Evolutionary conservation across 2,888 invertebrate species (phyloP).

Genomic region (Aromia moschata): DNA sequence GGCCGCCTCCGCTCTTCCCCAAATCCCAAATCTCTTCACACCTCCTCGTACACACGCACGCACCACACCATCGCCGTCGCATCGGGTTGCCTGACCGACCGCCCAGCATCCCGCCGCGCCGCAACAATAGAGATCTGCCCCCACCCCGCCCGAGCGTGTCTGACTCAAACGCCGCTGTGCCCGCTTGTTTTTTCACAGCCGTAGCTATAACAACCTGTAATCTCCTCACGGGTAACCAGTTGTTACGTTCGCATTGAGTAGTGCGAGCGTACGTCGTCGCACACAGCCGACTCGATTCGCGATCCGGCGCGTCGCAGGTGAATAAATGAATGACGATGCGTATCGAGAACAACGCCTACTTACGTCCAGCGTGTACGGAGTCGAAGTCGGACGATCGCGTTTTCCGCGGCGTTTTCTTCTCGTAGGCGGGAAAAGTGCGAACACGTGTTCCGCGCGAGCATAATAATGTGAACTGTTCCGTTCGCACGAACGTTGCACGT

Average conservation of each 20-base stretch:
- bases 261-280: constrained; percentile 11
- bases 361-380: constrained; percentile 38
- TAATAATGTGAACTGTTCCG: constrained; percentile 30
- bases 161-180: constrained; percentile 46
- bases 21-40: constrained; percentile 38
- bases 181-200: constrained; percentile 60
- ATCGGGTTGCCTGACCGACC: constrained; percentile 19
- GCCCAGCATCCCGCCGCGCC: constrained; percentile 39
- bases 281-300: constrained; percentile 6
- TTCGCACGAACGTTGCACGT: constrained; percentile 11
- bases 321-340: constrained; percentile 44
- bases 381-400: constrained; percentile 40
- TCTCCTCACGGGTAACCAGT: constrained; percentile 52
- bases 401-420: constrained; percentile 35
- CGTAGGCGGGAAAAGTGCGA: constrained; percentile 22
- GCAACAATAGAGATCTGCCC: constrained; percentile 52
- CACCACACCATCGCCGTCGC: constrained; percentile 14
- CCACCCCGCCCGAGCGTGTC: constrained; percentile 48
- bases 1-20: constrained; percentile 18
- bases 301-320: constrained; percentile 24
- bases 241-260: constrained; percentile 35
- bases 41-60: constrained; percentile 32
- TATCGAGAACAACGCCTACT: constrained; percentile 45
- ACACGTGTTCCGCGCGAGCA: constrained; percentile 21
- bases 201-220: constrained; percentile 62